These are phyloP conservation scores for Poeciliopsis infans DNA, from an alignment of 2,797 vertebrate species.

Conservation along the genomic window DNA sequence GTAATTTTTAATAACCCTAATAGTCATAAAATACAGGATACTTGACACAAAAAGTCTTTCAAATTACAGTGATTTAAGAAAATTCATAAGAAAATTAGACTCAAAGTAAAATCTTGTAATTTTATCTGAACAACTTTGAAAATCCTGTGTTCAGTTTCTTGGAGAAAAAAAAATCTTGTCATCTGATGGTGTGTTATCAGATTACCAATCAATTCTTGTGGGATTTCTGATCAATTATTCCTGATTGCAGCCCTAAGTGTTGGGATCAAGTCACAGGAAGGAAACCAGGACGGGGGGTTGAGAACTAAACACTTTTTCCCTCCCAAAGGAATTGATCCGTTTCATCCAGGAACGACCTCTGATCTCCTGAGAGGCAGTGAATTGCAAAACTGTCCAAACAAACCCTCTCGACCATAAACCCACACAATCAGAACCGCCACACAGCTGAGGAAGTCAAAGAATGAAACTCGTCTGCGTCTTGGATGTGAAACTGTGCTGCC, in stretches of 20 bases:
- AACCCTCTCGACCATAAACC: not conserved
- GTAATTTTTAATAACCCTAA: too few relatives aligned
- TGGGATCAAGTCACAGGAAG: not conserved
- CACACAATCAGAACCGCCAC: not conserved
- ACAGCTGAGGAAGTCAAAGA: not conserved
- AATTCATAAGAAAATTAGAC: not conserved
- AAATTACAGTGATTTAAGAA: not conserved
- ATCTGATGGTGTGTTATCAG: too few relatives aligned
- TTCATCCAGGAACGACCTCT: not conserved
- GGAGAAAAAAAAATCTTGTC: not conserved
- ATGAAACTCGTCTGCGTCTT: not conserved
- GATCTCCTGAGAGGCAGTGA: not conserved
- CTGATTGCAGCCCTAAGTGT: too few relatives aligned
- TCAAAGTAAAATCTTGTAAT: not conserved
- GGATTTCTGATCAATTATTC: too few relatives aligned
- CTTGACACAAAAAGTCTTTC: not conserved
- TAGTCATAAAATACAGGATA: too few relatives aligned
- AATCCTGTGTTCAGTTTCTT: not conserved
- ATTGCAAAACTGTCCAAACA: not conserved
- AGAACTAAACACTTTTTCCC: too few relatives aligned
- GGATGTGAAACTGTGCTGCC: not conserved
- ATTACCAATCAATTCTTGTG: too few relatives aligned
- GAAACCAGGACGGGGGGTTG: not conserved
- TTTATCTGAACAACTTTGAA: not conserved
- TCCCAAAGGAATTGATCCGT: not conserved